These are phyloP conservation scores for Entosphenus tridentatus DNA, from an alignment of 2,113 vertebrate species.

Conservation along the genomic window DNA sequence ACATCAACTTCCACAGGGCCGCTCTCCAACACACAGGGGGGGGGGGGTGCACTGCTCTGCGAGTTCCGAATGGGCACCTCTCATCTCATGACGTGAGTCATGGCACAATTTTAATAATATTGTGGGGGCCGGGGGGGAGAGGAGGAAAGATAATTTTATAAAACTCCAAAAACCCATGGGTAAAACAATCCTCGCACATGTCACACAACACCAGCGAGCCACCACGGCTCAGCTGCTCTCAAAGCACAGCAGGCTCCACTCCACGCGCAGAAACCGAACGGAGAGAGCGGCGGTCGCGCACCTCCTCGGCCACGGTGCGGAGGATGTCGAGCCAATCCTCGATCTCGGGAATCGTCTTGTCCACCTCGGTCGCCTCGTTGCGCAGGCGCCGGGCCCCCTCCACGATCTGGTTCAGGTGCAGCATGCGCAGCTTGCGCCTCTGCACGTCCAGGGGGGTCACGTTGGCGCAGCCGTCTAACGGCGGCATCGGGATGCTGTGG, in stretches of 20 bases:
- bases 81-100: too few relatives aligned
- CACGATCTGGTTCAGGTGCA: conserved; percentile 40
- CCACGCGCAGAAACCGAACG: not conserved
- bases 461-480: not conserved
- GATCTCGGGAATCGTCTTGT: conserved; percentile 35
- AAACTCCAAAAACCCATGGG: conserved; percentile 7
- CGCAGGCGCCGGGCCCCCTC: conserved; percentile 34
- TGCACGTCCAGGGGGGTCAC: conserved; percentile 53
- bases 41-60: too few relatives aligned
- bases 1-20: too few relatives aligned
- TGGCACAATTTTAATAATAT: too few relatives aligned
- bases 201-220: not conserved
- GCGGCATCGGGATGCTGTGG: too few relatives aligned
- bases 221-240: too few relatives aligned
- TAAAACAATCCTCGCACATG: conserved; percentile 4
- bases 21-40: too few relatives aligned
- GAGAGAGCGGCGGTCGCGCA: conserved; percentile 12
- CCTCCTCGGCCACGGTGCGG: conserved; percentile 46
- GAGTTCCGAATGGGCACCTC: too few relatives aligned
- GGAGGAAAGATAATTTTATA: too few relatives aligned
- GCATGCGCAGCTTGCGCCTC: conserved; percentile 28
- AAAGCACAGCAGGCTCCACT: not conserved
- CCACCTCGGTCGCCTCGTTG: conserved; percentile 23
- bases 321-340: conserved; percentile 62
- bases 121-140: too few relatives aligned